Evolutionary conservation across 2,888 invertebrate species (phyloP).

Genomic region (Volucella zonaria): DNA sequence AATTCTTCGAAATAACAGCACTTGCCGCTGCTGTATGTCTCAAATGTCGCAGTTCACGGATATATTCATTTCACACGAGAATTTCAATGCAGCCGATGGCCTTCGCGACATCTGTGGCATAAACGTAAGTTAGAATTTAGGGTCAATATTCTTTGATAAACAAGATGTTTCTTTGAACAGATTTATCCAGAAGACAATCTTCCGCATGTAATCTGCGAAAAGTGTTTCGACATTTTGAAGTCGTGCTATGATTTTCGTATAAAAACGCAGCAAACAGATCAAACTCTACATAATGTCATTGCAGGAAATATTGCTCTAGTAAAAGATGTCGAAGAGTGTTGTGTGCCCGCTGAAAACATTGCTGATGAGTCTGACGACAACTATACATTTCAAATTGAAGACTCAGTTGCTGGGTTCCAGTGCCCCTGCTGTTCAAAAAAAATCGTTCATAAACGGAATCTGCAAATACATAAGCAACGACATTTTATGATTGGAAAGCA

Average conservation of each 20-base stretch:
- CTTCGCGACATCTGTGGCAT: slow-evolving; percentile 38
- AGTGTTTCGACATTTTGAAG: slow-evolving; percentile 9
- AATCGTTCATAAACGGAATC: slow-evolving; percentile 19
- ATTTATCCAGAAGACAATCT: slow-evolving; percentile 2
- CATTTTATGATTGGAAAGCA: slow-evolving; percentile 42
- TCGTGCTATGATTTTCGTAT: slow-evolving; percentile 28
- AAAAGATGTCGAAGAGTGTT: slow-evolving; percentile 9
- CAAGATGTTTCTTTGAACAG: not conserved
- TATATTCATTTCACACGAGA: slow-evolving; percentile 4
- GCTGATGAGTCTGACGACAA: not conserved
- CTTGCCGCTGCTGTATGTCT: slow-evolving; percentile 50
- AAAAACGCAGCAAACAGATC: slow-evolving; percentile 36
- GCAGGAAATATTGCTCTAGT: slow-evolving; percentile 19
- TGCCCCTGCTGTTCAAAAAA: slow-evolving; percentile 44
- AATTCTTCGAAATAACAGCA: not conserved
- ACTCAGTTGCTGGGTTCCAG: not conserved
- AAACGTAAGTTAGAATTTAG: not conserved
- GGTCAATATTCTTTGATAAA: not conserved
- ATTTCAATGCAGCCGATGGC: not conserved
- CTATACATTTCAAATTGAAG: not conserved
- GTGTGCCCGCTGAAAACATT: not conserved
- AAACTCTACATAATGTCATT: slow-evolving; percentile 39
- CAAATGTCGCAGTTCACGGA: not conserved
- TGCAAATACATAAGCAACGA: slow-evolving; percentile 38
- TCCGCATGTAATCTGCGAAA: slow-evolving; percentile 25